These are phyloP conservation scores for Ailurus styani DNA, from an alignment of 2,113 vertebrate genomes.

Conservation along the genomic window DNA sequence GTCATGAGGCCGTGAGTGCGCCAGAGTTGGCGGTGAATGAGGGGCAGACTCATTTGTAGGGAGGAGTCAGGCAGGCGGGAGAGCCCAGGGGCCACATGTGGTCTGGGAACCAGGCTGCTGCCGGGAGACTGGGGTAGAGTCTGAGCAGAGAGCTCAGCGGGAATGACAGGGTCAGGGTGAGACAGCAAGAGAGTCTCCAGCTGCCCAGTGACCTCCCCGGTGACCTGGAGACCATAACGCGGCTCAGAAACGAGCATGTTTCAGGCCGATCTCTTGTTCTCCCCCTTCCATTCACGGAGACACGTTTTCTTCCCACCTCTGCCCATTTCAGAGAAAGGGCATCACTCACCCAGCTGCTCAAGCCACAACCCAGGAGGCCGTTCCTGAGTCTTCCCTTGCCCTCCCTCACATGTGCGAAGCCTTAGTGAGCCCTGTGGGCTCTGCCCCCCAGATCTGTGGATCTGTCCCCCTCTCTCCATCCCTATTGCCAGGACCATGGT, in stretches of 20 bases:
- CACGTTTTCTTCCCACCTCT: neutral
- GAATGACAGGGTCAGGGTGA: neutral
- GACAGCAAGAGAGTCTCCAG: neutral
- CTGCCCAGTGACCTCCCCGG: neutral
- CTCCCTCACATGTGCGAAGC: neutral
- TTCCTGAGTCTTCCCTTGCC: neutral
- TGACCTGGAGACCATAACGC: neutral
- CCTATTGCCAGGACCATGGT: fast-evolving
- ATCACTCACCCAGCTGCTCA: neutral
- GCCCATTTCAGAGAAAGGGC: neutral
- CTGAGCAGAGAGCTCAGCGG: neutral
- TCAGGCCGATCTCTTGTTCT: neutral
- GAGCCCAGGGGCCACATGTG: neutral
- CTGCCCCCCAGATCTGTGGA: neutral
- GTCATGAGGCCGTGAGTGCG: neutral
- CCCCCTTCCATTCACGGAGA: fast-evolving
- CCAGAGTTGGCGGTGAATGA: neutral
- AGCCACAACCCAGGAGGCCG: neutral
- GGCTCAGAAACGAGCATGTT: neutral
- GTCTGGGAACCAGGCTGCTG: neutral
- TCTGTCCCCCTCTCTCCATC: neutral
- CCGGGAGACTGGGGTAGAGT: neutral
- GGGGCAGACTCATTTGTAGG: neutral
- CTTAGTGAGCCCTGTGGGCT: neutral
- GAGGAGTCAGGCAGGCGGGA: neutral